These are phyloP conservation scores for Ophioninae sp. DNA, from an alignment of 2,888 invertebrate genomes.

Conservation along the genomic window DNA sequence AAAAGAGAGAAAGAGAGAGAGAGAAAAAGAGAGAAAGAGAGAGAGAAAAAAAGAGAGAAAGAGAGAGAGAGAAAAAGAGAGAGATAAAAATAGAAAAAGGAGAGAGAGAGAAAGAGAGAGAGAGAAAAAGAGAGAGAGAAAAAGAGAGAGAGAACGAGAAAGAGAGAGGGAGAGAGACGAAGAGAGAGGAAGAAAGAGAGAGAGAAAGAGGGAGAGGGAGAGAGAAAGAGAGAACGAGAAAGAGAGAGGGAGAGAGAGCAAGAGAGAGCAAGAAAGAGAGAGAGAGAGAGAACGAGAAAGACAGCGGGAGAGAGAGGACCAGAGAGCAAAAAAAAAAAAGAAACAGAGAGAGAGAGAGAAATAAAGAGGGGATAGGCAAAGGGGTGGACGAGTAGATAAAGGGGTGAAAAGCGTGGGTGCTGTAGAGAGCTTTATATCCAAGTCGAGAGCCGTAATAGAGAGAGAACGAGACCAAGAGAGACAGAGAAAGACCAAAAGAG, in stretches of 20 bases:
- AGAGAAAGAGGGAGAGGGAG: conserved; percentile 66
- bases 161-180: conserved; percentile 81
- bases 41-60: conserved; percentile 69
- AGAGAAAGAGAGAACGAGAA: too few relatives aligned
- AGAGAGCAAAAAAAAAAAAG: conserved; percentile 20
- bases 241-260: conserved; percentile 32
- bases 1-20: too few relatives aligned
- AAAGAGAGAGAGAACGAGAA: conserved; percentile 79
- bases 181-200: conserved; percentile 27
- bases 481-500: conserved; percentile 13
- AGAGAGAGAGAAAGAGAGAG: conserved; percentile 67
- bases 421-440: conserved; percentile 71
- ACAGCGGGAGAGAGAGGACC: conserved; percentile 80
- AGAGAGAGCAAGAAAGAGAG: conserved; percentile 66
- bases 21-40: too few relatives aligned
- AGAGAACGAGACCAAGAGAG: background rate
- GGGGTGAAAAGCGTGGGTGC: conserved; percentile 55
- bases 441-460: conserved; percentile 18
- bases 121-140: conserved; percentile 69
- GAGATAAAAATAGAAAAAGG: too few relatives aligned
- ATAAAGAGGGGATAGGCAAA: conserved; percentile 8
- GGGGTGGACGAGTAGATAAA: conserved; percentile 44
- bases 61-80: conserved; percentile 81
- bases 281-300: conserved; percentile 79
- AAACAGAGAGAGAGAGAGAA: background rate